Evolutionary conservation across 1,140 invertebrate genomes (phyloP), one percentile per base, ranked within the genome.

Genomic region (Aphis gossypii): DNA sequence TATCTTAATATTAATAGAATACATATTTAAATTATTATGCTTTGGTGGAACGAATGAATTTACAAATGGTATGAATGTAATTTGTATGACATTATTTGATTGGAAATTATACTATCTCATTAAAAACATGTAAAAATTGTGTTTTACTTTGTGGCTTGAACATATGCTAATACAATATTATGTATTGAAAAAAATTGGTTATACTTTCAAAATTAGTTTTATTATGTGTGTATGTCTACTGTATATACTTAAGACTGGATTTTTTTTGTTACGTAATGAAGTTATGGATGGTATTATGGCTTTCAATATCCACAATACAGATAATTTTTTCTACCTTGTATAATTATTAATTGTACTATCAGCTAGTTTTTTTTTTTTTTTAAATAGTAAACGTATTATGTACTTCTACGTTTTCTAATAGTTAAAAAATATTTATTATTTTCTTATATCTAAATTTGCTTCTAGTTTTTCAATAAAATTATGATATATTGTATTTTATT

Each of bases 81-180:
- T 93, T 93, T 84, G 92, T 93, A 41, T 93, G 92, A 51, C 76
- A 92, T 83, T 46, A 48, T 51, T 82, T 92, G 68, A 82, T 92
- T 92, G 44, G 44, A 90, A 90, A 90, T 68, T 90, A 60, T 90
- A n/a, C 23, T 68, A 60, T 90, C 11, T 90, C 9, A 68, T 68
- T 90, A n/a, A 46, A 60, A 68, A 90, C 38, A 20, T 90, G 56
- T 68, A 90, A 44, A 2, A 68, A 44, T 44, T 90, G 14, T 90
- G 11, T 90, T 90, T 90, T 90, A n/a, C 11, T 54, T 90, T 90
- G 23, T 41, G 56, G 11, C 9, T 21, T 60, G 18, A 44, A 30
- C 8, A 89, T 51, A 88, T 87, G 25, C 18, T n/a, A 30, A n/a
- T 89, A 89, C n/a, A 35, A 89, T 89, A 51, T 35, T 38, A 54